phyloP scores from a whole-genome alignment of 2,113 vertebrate genomes.

The Hippocampus barbouri region DNA sequence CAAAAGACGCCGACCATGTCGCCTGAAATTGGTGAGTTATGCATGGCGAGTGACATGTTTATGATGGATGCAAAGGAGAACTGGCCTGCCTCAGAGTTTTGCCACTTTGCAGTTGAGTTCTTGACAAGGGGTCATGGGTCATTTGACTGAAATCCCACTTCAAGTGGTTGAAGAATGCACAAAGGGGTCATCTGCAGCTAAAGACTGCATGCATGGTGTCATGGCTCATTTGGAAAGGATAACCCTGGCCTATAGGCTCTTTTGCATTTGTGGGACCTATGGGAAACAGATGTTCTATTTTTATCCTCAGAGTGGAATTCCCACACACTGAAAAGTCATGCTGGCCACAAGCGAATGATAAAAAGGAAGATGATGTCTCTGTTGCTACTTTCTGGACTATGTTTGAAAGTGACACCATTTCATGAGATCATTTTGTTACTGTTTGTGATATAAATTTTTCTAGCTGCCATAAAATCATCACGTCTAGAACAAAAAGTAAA shows the following conservation, averaged over 20 bases:
- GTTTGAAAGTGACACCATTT: not conserved
- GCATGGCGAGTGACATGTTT: conserved; percentile 9
- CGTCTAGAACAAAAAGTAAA: not conserved
- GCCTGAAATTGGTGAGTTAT: not conserved
- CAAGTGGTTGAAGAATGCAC: conserved; percentile 11
- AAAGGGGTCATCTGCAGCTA: conserved; percentile 13
- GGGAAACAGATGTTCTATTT: conserved; percentile 61
- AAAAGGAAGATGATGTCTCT: not conserved
- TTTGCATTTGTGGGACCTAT: conserved; percentile 41
- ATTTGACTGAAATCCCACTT: conserved; percentile 16
- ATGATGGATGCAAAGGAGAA: conserved; percentile 28
- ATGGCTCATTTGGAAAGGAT: conserved; percentile 23
- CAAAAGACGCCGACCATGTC: not conserved
- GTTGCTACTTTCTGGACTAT: conserved; percentile 7
- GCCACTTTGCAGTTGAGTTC: conserved; percentile 31
- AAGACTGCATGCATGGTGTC: conserved; percentile 18
- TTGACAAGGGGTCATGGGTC: conserved; percentile 45
- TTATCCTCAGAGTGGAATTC: conserved; percentile 36
- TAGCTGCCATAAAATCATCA: not conserved
- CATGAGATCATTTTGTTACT: not conserved
- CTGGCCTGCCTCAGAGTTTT: conserved; percentile 36
- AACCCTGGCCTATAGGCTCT: conserved; percentile 22
- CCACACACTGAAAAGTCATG: conserved; percentile 34
- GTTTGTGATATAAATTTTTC: not conserved
- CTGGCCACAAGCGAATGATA: conserved; percentile 20